phyloP scores from a whole-genome alignment of 1,140 invertebrate species.

The Cephus cinctus region DNA sequence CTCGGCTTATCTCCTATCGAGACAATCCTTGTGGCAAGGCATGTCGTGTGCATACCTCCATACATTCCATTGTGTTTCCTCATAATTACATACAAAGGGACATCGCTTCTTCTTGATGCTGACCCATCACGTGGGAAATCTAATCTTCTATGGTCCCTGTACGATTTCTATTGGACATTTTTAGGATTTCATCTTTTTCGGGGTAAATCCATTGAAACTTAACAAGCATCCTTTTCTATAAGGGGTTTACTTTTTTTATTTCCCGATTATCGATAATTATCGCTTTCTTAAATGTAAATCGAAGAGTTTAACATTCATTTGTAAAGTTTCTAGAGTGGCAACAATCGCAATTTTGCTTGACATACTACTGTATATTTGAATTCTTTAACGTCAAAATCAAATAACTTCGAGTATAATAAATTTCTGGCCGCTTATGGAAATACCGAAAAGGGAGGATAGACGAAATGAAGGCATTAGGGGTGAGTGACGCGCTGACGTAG shows the following conservation, averaged over 20 bases:
- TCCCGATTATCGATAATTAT: too few relatives aligned
- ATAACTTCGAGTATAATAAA: conserved; percentile 49
- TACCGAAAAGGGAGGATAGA: conserved; percentile 37
- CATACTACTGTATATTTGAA: conserved; percentile 52
- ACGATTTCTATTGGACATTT: too few relatives aligned
- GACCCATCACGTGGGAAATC: conserved; percentile 17
- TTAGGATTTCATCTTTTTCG: too few relatives aligned
- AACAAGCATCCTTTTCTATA: too few relatives aligned
- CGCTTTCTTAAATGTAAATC: too few relatives aligned
- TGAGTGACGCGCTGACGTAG: conserved; percentile 48
- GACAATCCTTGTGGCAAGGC: conserved; percentile 19
- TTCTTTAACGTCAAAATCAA: conserved; percentile 54
- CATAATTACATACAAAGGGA: conserved; percentile 37
- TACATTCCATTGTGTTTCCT: conserved; percentile 45
- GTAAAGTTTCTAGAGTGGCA: too few relatives aligned
- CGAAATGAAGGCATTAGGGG: conserved; percentile 47
- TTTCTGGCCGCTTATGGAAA: conserved; percentile 44
- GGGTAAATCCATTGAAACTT: too few relatives aligned
- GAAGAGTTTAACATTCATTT: too few relatives aligned
- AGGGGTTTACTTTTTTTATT: too few relatives aligned
- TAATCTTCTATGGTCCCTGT: too few relatives aligned
- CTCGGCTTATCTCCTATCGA: conserved; percentile 28
- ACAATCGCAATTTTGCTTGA: too few relatives aligned
- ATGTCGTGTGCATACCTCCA: conserved; percentile 31
- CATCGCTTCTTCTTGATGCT: conserved; percentile 4